Base-by-base conservation (phyloP, 2,888 invertebrate species). In the Aspidiotus destructor region DNA sequence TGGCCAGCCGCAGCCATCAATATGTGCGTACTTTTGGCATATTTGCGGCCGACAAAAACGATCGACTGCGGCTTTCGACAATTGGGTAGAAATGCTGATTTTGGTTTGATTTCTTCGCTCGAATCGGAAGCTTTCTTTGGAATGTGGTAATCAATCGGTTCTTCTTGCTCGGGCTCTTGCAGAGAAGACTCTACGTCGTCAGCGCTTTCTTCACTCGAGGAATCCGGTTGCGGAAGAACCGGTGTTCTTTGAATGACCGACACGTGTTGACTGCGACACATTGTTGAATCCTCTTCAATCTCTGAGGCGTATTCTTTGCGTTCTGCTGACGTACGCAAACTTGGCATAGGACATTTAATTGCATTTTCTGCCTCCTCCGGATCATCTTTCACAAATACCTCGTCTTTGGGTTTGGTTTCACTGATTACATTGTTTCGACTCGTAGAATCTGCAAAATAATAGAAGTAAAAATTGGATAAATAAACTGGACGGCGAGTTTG, bases 91-190 rank as follows among this genome's bases (percentile, higher is more conserved):
- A 15, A 15, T 13, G 28, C 44, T n/a, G 16, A 8, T 52, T 42
- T 28, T 7, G 13, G 13, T 40, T 48, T 60, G 64, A 75, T 75
- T 52, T 76, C 77, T 42, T 77, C 77, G 16, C 77, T 74, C 41
- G 61, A 60, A 11, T 67, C 71, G n/a, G 63, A 55, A 70, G 72
- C 74, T 74, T 88, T 84, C 77, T 89, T 90, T 40, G 91, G 91
- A 72, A 92, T 88, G 75, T 86, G 91, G 76, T 92, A 92, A 76
- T 92, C 91, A 71, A 92, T 92, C 0, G 92, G 92, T 74, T 91
- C 91, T 71, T 92, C 91, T 78, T 89, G 87, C 76, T 86, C 87
- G 0, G 87, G 87, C 74, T 86, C 86, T 70, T 80, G 72, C 73
- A 54, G 73, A 28, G 28, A 28, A 71, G 52, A 28, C 42, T 48